These are phyloP conservation scores for Morpho deidamia DNA, from an alignment of 2,888 invertebrate species.

Conservation along the genomic window DNA sequence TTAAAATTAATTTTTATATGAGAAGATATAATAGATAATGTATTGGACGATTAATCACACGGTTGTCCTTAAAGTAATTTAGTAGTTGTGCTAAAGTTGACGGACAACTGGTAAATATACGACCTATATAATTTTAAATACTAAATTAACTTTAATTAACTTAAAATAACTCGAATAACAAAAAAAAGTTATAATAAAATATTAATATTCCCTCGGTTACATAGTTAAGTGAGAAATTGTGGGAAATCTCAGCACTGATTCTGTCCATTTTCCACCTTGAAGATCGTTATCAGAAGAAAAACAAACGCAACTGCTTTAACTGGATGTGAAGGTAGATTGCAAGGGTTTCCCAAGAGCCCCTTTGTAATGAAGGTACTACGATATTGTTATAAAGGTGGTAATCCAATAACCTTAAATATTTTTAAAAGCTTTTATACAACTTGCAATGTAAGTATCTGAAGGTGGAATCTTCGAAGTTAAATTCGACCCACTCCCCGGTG, in stretches of 20 bases:
- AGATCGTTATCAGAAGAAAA: background rate
- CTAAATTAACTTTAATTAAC: too few relatives aligned
- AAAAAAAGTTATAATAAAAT: background rate
- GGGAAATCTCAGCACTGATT: background rate
- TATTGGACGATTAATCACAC: too few relatives aligned
- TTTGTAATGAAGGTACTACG: background rate
- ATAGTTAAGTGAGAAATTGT: background rate
- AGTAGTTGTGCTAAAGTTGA: too few relatives aligned
- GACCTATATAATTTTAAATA: too few relatives aligned
- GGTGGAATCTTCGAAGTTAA: too few relatives aligned
- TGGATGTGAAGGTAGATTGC: conserved; percentile 3
- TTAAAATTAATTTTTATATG: background rate
- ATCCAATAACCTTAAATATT: too few relatives aligned
- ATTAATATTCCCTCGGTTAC: background rate
- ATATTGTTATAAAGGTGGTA: background rate
- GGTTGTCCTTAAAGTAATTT: too few relatives aligned
- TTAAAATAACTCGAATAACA: background rate
- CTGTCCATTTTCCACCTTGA: background rate
- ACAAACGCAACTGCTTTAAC: conserved; percentile 1
- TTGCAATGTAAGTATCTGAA: too few relatives aligned
- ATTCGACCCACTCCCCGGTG: too few relatives aligned
- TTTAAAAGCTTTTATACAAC: too few relatives aligned
- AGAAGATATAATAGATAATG: background rate
- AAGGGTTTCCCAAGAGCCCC: conserved; percentile 12
- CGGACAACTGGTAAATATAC: too few relatives aligned